Evolutionary conservation across 2,113 vertebrate species (phyloP).

Genomic region (Amblyopsis rosae): DNA sequence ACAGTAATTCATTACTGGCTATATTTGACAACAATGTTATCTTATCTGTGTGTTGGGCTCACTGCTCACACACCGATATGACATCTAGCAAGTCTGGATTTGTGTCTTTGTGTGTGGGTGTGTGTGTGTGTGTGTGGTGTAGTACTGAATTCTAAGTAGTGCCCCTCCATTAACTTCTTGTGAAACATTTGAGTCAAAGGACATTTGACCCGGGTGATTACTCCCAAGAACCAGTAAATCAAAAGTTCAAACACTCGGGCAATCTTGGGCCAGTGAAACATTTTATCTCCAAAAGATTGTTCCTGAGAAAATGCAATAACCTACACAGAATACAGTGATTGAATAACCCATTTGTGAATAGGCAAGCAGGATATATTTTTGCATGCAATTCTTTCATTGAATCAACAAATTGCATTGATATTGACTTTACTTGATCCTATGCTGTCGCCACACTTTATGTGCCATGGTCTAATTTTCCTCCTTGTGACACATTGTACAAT

Average conservation of each 20-base stretch:
- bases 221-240: conserved; percentile 47
- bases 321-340: conserved; percentile 26
- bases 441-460: conserved; percentile 19
- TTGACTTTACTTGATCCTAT: conserved; percentile 34
- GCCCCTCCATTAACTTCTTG: conserved; percentile 5
- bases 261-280: conserved; percentile 29
- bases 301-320: conserved; percentile 27
- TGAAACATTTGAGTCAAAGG: conserved; percentile 4
- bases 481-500: conserved; percentile 34
- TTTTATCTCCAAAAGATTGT: not conserved
- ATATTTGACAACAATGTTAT: conserved; percentile 43
- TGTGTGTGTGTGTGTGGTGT: not conserved
- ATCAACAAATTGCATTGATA: conserved; percentile 29
- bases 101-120: conserved; percentile 4
- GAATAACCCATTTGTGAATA: conserved; percentile 13
- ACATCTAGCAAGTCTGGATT: not conserved
- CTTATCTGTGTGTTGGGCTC: not conserved
- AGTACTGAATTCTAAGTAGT: conserved; percentile 11
- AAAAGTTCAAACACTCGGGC: conserved; percentile 38
- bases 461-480: conserved; percentile 53
- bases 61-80: not conserved
- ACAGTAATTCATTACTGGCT: conserved; percentile 33
- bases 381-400: conserved; percentile 18
- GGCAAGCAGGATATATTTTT: conserved; percentile 5
- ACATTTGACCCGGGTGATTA: conserved; percentile 28